phyloP scores from a whole-genome alignment of 1,140 invertebrate genomes.

The Teleogryllus occipitalis region DNA sequence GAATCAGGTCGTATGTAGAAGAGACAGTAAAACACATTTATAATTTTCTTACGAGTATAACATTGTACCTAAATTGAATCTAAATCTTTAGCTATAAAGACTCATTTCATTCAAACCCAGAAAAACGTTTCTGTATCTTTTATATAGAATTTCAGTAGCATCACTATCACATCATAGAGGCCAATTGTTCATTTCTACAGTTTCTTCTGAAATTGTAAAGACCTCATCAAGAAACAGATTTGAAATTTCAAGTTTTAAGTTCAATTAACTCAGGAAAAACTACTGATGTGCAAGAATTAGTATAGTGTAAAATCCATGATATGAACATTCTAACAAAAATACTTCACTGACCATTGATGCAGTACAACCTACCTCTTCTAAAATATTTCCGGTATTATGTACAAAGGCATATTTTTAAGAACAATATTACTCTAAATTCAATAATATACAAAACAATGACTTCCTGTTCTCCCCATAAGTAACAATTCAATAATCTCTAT shows the following conservation, averaged over 20 bases:
- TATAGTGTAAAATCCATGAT: not conserved
- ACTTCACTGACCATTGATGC: not conserved
- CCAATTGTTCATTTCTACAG: too few species aligned
- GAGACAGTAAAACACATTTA: too few species aligned
- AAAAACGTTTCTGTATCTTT: too few species aligned
- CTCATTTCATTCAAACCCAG: too few species aligned
- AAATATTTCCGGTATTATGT: not conserved
- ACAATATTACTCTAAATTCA: not conserved
- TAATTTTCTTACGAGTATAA: too few species aligned
- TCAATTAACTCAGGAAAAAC: too few species aligned
- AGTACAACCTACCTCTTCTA: not conserved
- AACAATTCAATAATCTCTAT: not conserved
- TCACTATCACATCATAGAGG: too few species aligned
- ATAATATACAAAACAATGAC: not conserved
- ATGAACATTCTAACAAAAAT: not conserved
- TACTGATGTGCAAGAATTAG: not conserved
- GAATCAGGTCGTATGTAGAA: too few species aligned
- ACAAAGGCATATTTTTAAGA: slow-evolving; percentile 1
- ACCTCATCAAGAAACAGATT: not conserved
- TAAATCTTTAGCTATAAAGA: too few species aligned
- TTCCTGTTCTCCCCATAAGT: not conserved
- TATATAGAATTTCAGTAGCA: too few species aligned
- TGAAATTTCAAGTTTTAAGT: not conserved
- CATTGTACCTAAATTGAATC: too few species aligned
- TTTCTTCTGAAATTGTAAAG: not conserved